phyloP scores from a whole-genome alignment of 2,113 vertebrate species.

The Halichoerus grypus region DNA sequence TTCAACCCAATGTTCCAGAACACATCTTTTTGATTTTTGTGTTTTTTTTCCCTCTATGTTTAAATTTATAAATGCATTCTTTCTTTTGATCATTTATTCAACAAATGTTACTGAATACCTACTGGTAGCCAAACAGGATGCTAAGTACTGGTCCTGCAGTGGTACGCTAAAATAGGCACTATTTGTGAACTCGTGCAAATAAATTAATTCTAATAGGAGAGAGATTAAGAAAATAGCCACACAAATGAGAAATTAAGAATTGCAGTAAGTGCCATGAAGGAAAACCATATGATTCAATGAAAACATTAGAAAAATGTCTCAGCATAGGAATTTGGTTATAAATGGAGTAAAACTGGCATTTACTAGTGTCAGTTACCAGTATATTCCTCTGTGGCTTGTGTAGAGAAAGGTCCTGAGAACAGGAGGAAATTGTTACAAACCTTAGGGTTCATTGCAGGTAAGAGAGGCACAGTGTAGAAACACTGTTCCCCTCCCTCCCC shows the following conservation, averaged over 20 bases:
- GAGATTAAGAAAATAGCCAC: background rate
- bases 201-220: no score
- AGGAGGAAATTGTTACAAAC: background rate
- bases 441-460: background rate
- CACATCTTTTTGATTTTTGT: background rate
- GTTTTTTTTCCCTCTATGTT: background rate
- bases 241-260: background rate
- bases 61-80: background rate
- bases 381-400: background rate
- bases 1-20: background rate
- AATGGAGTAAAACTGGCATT: background rate
- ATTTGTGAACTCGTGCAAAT: background rate
- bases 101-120: background rate
- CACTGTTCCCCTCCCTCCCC: fast-evolving
- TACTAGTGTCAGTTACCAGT: background rate
- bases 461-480: background rate
- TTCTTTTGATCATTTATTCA: background rate
- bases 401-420: background rate
- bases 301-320: background rate
- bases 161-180: background rate
- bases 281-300: background rate
- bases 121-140: background rate
- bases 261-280: background rate
- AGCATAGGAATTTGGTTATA: background rate
- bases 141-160: background rate